Evolutionary conservation across 2,888 invertebrate genomes (phyloP).

Genomic region (Xanthia icteritia): DNA sequence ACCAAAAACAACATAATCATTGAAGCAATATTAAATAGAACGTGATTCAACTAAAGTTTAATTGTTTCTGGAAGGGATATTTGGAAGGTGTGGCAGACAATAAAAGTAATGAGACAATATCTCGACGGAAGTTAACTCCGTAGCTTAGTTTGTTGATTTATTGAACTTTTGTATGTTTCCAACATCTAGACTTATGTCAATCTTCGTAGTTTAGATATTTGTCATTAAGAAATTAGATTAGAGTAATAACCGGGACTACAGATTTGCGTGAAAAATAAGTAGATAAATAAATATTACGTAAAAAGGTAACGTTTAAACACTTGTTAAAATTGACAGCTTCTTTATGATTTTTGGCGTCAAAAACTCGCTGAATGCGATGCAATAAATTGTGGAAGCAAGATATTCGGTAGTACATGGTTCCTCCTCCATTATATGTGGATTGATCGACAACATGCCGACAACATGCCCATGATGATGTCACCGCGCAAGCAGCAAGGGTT

Average conservation of each 20-base stretch:
- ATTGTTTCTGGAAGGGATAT: conserved; percentile 22
- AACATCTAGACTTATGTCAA: conserved; percentile 74
- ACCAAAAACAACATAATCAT: no score
- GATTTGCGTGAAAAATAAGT: neutral
- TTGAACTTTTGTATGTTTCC: conserved; percentile 78
- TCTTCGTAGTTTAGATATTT: conserved; percentile 74
- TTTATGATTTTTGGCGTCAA: neutral
- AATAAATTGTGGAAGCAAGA: neutral
- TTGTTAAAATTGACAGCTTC: conserved; percentile 34
- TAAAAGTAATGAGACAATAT: conserved; percentile 65
- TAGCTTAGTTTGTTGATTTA: conserved; percentile 43
- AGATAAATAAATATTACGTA: neutral
- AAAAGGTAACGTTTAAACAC: conserved; percentile 3
- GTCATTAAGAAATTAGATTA: conserved; percentile 65
- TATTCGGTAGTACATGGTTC: neutral
- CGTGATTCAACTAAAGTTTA: neutral
- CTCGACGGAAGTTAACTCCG: conserved; percentile 21
- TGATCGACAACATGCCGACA: neutral
- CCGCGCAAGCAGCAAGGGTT: neutral
- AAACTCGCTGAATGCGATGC: neutral
- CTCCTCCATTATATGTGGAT: neutral
- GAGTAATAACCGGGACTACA: conserved; percentile 70
- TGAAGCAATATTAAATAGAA: neutral
- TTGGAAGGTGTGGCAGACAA: conserved; percentile 47
- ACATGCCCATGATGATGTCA: neutral